Conservation (phyloP, 2,888 invertebrate species). For the Pycnomerus fuliginosus region DNA sequence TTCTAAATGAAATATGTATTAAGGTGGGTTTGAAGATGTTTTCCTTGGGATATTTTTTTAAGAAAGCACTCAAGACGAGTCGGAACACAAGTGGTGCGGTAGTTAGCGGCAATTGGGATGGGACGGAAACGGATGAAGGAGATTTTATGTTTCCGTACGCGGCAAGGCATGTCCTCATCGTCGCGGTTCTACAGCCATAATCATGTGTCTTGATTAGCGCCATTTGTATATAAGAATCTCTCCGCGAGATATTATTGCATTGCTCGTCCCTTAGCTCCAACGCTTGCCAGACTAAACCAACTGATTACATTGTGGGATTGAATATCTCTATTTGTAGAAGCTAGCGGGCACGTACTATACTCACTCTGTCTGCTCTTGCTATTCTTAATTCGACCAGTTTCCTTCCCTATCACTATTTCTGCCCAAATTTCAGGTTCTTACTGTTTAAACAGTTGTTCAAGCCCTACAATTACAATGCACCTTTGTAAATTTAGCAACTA, state of each 20-base stretch:
- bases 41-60: constrained; percentile 32
- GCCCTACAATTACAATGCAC: no score
- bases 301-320: constrained; percentile 31
- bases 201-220: constrained; percentile 55
- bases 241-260: constrained; percentile 45
- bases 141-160: constrained; percentile 38
- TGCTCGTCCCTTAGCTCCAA: constrained; percentile 31
- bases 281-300: constrained; percentile 20
- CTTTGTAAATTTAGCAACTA: no score
- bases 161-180: constrained; percentile 45
- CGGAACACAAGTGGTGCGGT: constrained; percentile 24
- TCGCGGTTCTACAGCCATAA: constrained; percentile 48
- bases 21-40: constrained; percentile 1
- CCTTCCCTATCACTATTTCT: no score
- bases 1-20: no score
- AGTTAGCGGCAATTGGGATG: constrained; percentile 30
- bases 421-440: no score
- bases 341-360: constrained; percentile 12
- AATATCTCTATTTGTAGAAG: constrained; percentile 34
- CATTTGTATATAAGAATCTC: constrained; percentile 52
- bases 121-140: constrained; percentile 7
- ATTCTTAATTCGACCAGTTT: no score
- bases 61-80: no score
- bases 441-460: no score
- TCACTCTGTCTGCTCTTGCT: no score